These are phyloP conservation scores for Otus sunia DNA, from an alignment of 2,113 vertebrate species.

Conservation along the genomic window DNA sequence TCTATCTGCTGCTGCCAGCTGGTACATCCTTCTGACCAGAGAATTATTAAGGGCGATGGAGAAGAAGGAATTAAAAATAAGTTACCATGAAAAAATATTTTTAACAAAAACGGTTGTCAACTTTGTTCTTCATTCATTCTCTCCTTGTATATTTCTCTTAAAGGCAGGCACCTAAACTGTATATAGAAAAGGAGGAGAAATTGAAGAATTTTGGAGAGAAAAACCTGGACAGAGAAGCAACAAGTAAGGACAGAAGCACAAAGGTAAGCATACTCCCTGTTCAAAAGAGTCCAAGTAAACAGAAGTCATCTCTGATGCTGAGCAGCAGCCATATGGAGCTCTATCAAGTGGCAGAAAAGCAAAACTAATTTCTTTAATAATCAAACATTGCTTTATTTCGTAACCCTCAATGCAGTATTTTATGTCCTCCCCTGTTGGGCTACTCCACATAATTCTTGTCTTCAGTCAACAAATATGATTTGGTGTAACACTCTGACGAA, in stretches of 20 bases:
- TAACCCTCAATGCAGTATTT: background rate
- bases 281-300: background rate
- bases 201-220: background rate
- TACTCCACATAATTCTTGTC: background rate
- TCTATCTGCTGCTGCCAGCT: background rate
- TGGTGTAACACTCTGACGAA: background rate
- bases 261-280: background rate
- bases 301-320: background rate
- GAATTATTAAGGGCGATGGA: background rate
- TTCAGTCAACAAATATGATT: background rate
- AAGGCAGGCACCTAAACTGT: fast-evolving
- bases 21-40: background rate
- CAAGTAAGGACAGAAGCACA: background rate
- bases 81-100: background rate
- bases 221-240: background rate
- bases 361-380: background rate
- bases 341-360: background rate
- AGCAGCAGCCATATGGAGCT: background rate
- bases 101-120: background rate
- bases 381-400: background rate
- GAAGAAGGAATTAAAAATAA: background rate
- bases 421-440: background rate
- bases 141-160: background rate
- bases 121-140: background rate
- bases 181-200: background rate